Conservation (phyloP, 2,888 invertebrate species). For the Bombylius discolor region DNA sequence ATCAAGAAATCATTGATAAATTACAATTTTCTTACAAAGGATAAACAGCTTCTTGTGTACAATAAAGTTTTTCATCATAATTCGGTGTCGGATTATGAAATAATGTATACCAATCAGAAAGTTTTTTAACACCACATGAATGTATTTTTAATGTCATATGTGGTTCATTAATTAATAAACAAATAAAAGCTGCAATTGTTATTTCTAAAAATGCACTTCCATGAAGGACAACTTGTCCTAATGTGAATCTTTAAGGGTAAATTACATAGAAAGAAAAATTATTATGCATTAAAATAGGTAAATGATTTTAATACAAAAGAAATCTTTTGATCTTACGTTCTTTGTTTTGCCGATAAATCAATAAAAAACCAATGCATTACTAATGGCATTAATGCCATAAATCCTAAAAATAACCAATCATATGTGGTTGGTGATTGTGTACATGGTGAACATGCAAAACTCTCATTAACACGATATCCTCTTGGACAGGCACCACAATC, state of each 20-base stretch:
- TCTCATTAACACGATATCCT: constrained; percentile 62
- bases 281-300: background rate
- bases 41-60: constrained; percentile 96
- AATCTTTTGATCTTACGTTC: constrained; percentile 44
- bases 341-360: constrained; percentile 62
- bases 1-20: no score
- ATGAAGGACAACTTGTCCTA: constrained; percentile 63
- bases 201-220: constrained; percentile 75
- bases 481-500: constrained; percentile 78
- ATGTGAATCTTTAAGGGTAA: constrained; percentile 46
- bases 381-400: constrained; percentile 80
- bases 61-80: constrained; percentile 76
- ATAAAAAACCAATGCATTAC: constrained; percentile 89
- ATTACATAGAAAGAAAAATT: background rate
- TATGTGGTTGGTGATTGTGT: constrained; percentile 63
- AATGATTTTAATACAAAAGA: background rate
- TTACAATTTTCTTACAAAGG: constrained; percentile 61
- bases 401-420: constrained; percentile 89
- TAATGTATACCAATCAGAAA: constrained; percentile 95
- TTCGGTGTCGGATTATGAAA: constrained; percentile 88
- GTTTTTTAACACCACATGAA: constrained; percentile 63
- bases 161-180: constrained; percentile 72
- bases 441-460: constrained; percentile 61
- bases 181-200: constrained; percentile 55
- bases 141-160: constrained; percentile 59